Evolutionary conservation across 2,888 invertebrate species (phyloP), one percentile per base, ranked within the genome.

Genomic region (Aricia artaxerxes): DNA sequence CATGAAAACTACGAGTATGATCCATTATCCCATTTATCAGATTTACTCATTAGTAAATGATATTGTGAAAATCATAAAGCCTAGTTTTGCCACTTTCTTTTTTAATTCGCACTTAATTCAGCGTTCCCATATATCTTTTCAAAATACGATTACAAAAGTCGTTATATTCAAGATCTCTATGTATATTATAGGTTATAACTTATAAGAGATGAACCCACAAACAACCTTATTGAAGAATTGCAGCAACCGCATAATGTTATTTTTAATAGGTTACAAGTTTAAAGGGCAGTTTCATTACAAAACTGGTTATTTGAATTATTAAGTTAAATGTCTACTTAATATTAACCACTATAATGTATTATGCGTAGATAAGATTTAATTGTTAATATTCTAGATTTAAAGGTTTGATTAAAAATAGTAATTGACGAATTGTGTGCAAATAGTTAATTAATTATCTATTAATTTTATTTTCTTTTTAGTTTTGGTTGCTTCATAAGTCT

Each of bases 241-340:
- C 69, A 38, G 69, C 35, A 69, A 69, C 69, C 13, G 69, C 69
- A 69, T 69, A 38, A 35, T 69, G 69, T 69, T 69, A 69, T 69
- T 69, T 38, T 69, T 69, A 40, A 73, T 73, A 73, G 73, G 73
- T 73, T 73, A 73, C 31, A 73, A 44, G 73, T 73, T 73, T n/a
- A 73, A 73, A 73, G 73, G 73, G 73, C 73, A 73, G 24, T 44
- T n/a, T 11, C 31, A 73, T 73, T 73, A 24, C 73, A 73, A 44
- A 73, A 73, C 73, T 73, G 24, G 73, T 69, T 69, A 69, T 9
- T 73, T 38, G 69, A 69, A 69, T 69, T 73, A 73, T 73, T 7
- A 73, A 73, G n/a, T 73, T 73, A 9, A 73, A 73, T 73, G 24
- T 73, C n/a, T 9, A 73, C 24, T 73, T 73, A 73, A 44, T 73